phyloP scores from a whole-genome alignment of 2,797 vertebrate species.

The Mycteria americana region DNA sequence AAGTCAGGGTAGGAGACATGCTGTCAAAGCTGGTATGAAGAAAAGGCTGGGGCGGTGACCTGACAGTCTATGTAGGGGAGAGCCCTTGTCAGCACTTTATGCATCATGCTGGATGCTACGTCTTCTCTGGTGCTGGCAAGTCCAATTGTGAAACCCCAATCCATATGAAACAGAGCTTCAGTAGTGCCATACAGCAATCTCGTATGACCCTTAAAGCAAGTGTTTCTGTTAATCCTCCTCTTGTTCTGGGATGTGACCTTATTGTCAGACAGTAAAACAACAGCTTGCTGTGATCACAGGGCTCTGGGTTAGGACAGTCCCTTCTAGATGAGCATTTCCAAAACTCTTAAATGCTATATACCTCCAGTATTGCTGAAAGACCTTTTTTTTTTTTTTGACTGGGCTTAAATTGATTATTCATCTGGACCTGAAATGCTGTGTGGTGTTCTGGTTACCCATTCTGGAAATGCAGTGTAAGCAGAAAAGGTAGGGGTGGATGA shows the following conservation, averaged over 20 bases:
- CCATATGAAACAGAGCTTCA: neutral
- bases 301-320: neutral
- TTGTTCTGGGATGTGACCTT: neutral
- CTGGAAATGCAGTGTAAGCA: neutral
- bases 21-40: neutral
- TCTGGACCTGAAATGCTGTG: neutral
- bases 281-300: neutral
- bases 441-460: neutral
- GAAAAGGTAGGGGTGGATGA: neutral
- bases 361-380: neutral
- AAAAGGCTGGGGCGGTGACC: accelerated
- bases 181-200: neutral
- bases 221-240: neutral
- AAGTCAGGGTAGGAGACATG: neutral
- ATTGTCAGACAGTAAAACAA: neutral
- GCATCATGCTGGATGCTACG: accelerated
- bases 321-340: neutral
- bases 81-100: neutral
- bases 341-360: neutral
- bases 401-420: neutral
- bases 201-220: neutral
- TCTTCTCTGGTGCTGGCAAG: neutral
- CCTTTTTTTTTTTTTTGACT: neutral
- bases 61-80: too few relatives aligned
- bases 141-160: neutral